Conservation (phyloP, 2,113 vertebrate genomes). For the Sander lucioperca region DNA sequence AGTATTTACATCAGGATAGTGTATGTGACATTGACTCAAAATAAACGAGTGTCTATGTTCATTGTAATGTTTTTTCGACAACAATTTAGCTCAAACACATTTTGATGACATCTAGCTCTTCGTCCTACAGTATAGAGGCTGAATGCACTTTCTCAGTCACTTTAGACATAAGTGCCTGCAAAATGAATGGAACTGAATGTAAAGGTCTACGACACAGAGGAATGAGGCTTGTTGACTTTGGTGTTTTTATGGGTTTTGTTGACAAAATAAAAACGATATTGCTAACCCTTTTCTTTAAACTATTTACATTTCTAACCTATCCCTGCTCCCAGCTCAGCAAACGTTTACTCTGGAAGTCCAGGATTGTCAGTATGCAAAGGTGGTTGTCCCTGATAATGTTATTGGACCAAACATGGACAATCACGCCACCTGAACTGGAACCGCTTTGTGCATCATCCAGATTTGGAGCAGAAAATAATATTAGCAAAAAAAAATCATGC, state of each 20-base stretch:
- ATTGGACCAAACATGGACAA: constrained; percentile 22
- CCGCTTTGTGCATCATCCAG: constrained; percentile 42
- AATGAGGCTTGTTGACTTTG: neutral
- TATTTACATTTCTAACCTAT: neutral
- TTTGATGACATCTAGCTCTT: neutral
- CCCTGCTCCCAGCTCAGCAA: neutral
- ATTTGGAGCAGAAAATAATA: constrained; percentile 49
- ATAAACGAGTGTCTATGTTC: neutral
- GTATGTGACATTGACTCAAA: neutral
- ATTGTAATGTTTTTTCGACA: neutral
- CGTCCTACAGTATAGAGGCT: neutral
- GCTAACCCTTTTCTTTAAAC: neutral
- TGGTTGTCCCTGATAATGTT: constrained; percentile 7
- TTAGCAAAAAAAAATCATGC: neutral
- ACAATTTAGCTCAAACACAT: neutral
- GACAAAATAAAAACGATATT: neutral
- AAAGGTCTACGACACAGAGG: neutral
- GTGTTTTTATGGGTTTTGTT: neutral
- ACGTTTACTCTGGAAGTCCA: neutral
- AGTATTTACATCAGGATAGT: neutral
- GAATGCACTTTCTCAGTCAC: neutral
- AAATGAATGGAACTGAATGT: neutral
- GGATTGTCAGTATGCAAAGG: neutral
- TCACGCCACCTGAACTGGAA: constrained; percentile 18
- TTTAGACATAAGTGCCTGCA: neutral